A percentile compares a stretch with the other conserved stretches of the same genome.
phyloP scores from a whole-genome alignment of 2,113 vertebrate species.

The Lamprologus sp. region DNA sequence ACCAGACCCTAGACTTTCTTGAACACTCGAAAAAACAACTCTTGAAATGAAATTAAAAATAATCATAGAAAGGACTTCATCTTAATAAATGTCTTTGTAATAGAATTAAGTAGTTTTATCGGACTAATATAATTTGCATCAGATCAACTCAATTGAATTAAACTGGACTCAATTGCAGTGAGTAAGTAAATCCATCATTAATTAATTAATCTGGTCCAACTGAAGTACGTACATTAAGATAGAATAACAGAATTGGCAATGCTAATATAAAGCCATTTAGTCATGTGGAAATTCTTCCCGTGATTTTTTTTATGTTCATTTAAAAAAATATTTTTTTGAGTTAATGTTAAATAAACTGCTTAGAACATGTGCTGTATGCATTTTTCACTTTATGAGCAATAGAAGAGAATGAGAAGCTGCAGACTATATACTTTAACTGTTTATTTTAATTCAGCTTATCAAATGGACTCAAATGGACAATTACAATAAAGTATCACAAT shows the following conservation, averaged over 20 bases:
- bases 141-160: background rate
- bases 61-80: background rate
- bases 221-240: background rate
- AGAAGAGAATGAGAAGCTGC: background rate
- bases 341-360: background rate
- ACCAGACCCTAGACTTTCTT: background rate
- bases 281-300: accelerated
- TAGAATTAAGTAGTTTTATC: background rate
- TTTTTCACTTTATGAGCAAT: background rate
- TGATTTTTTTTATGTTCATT: background rate
- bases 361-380: background rate
- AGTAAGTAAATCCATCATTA: background rate
- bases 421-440: background rate
- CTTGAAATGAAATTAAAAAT: background rate
- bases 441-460: background rate
- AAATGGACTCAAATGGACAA: background rate
- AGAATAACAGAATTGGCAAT: background rate
- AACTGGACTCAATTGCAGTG: accelerated
- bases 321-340: background rate
- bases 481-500: background rate
- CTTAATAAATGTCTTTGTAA: background rate
- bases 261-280: accelerated
- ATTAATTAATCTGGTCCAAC: background rate
- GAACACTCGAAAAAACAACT: background rate
- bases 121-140: background rate